Base-by-base conservation (phyloP, 2,797 vertebrate genomes). In the Tinamus major region DNA sequence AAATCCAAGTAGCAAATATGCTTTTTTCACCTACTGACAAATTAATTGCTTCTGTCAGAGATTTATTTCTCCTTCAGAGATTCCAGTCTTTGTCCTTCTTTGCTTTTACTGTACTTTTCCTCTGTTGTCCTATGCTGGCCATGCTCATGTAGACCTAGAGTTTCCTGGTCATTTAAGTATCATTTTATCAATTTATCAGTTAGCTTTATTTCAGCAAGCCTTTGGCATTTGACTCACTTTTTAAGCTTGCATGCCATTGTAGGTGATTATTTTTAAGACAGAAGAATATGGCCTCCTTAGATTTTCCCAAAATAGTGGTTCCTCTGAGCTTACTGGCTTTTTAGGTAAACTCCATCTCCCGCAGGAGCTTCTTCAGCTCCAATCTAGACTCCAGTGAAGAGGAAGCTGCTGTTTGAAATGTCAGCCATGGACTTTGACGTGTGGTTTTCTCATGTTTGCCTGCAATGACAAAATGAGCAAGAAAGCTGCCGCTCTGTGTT, bases 321-420 rank as follows among this genome's bases (percentile, higher is more conserved):
- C 29, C 41, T 90, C 61, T 88, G 61, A 86, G 56, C 29, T 86
- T 68, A 77, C 13, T 61, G 68, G 31, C 68, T 77, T 79, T 78
- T 64, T 81, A 74, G 67, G 67, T 88, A 76, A 58, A 42, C 77
- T 86, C 81, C 53, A 41, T 86, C 33, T 93, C 27, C 67, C 41
- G 29, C 33, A 39, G 61, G 24, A 93, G 46, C 31, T 79, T 90
- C 80, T 91, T 90, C 68, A 92, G 53, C 33, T 24, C 0, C 0
- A 70, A 41, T 64, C 55, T 75, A 79, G 62, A 71, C 41, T 86
- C 49, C 62, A 82, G 48, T 44, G 64, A 24, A 71, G 78, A 82
- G 77, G 68, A 87, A 84, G 79, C 31, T 82, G 68, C 53, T 79
- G 56, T 92, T 87, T 91, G 55, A 85, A 89, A 93, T 74, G 56